phyloP scores from a whole-genome alignment of 2,797 vertebrate species.

The Myripristis murdjan region DNA sequence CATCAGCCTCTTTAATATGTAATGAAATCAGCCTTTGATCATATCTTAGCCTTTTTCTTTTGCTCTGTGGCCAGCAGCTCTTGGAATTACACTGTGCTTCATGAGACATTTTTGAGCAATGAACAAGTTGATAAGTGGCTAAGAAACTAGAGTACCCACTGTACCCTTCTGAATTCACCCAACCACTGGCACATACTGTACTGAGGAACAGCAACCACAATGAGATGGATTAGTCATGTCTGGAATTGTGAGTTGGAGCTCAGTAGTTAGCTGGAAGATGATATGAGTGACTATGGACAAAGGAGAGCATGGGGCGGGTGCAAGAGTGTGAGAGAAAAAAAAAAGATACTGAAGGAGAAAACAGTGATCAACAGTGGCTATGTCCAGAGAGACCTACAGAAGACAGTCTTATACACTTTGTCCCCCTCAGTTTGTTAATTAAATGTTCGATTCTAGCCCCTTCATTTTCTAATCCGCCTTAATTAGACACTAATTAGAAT shows the following conservation, averaged over 20 bases:
- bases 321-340: neutral
- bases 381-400: slow-evolving; percentile 29
- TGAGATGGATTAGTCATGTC: neutral
- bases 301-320: neutral
- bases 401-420: slow-evolving; percentile 30
- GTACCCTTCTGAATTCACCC: neutral
- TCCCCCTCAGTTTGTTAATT: slow-evolving; percentile 61
- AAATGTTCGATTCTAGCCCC: slow-evolving; percentile 57
- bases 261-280: neutral
- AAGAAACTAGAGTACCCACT: too few relatives aligned
- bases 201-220: slow-evolving; percentile 2
- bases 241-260: neutral
- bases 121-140: too few relatives aligned
- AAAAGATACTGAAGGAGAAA: neutral
- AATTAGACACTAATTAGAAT: slow-evolving; percentile 69
- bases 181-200: neutral
- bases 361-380: slow-evolving; percentile 10
- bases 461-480: slow-evolving; percentile 55
- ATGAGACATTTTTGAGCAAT: too few relatives aligned
- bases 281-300: neutral
- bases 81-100: too few relatives aligned
- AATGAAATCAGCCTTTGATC: too few relatives aligned
- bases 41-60: too few relatives aligned
- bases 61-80: too few relatives aligned
- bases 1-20: too few relatives aligned